Percentiles rank a stretch among this genome's conserved stretches.
Evolutionary conservation across 2,797 vertebrate genomes (phyloP).

Genomic region (Netta rufina): DNA sequence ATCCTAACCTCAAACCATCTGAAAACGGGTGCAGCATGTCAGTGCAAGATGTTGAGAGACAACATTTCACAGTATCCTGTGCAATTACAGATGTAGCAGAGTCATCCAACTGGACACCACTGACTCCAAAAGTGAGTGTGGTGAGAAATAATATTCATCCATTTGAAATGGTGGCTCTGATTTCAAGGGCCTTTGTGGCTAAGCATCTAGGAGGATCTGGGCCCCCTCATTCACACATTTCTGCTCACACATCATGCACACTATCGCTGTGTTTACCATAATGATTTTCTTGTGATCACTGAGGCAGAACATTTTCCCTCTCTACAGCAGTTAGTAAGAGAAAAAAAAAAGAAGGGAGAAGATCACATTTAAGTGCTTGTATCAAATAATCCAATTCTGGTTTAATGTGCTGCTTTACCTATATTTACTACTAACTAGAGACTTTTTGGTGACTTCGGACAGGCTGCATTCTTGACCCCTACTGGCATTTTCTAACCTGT

Average conservation of each 20-base stretch:
- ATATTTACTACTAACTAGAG: background rate
- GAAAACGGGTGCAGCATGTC: background rate
- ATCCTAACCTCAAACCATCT: background rate
- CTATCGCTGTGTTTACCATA: background rate
- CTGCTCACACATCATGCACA: background rate
- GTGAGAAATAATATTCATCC: background rate
- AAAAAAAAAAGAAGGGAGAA: background rate
- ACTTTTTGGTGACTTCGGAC: background rate
- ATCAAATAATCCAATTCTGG: background rate
- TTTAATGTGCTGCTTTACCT: background rate
- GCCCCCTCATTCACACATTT: background rate
- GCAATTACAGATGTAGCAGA: background rate
- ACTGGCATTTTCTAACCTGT: rapidly evolving
- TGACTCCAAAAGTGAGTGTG: background rate
- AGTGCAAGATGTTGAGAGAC: background rate
- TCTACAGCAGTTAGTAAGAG: background rate
- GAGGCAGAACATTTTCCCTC: background rate
- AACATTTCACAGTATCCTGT: background rate
- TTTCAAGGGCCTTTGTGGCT: background rate
- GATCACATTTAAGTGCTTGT: background rate
- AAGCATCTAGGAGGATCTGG: background rate
- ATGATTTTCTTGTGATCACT: background rate
- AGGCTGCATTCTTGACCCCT: background rate
- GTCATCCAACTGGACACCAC: background rate
- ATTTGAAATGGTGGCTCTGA: background rate